phyloP scores from a whole-genome alignment of 2,888 invertebrate genomes.

The Pasiphila rectangulata region DNA sequence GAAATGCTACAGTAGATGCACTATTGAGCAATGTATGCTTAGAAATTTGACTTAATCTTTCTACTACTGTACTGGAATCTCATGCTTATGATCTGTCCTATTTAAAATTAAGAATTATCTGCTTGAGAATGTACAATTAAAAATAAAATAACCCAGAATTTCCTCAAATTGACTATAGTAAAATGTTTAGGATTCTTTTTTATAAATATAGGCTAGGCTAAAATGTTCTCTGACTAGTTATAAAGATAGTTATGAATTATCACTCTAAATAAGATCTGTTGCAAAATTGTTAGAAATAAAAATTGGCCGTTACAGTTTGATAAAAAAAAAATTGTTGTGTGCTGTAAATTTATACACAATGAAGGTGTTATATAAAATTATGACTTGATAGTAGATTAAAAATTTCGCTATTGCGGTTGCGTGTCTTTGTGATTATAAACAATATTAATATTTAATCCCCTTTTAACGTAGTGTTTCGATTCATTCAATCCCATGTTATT shows the following conservation, averaged over 20 bases:
- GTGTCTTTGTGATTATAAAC: constrained; percentile 41
- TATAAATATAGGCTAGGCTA: constrained; percentile 53
- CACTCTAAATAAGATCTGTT: constrained; percentile 67
- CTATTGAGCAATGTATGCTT: constrained; percentile 5
- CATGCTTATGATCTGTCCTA: constrained; percentile 40
- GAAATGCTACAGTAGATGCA: constrained; percentile 22
- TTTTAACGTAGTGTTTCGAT: constrained; percentile 57
- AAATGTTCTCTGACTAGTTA: constrained; percentile 65
- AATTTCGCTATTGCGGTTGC: constrained; percentile 35
- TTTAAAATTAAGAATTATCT: constrained; percentile 21
- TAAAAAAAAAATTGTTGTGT: constrained; percentile 25
- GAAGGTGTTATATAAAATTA: constrained; percentile 21
- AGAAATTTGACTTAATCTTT: constrained; percentile 14
- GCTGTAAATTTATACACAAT: constrained; percentile 12
- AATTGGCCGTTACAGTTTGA: constrained; percentile 27
- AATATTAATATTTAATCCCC: constrained; percentile 53
- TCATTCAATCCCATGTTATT: constrained; percentile 55
- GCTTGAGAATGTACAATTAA: constrained; percentile 33
- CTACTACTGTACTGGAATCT: constrained; percentile 42
- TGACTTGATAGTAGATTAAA: constrained; percentile 25
- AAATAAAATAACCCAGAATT: constrained; percentile 25
- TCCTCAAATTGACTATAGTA: constrained; percentile 3
- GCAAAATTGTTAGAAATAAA: constrained; percentile 44
- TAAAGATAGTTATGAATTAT: constrained; percentile 63
- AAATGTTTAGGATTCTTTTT: constrained; percentile 30